Evolutionary conservation across 2,888 invertebrate genomes (phyloP).

Genomic region (Thecocarcelia acutangulata): DNA sequence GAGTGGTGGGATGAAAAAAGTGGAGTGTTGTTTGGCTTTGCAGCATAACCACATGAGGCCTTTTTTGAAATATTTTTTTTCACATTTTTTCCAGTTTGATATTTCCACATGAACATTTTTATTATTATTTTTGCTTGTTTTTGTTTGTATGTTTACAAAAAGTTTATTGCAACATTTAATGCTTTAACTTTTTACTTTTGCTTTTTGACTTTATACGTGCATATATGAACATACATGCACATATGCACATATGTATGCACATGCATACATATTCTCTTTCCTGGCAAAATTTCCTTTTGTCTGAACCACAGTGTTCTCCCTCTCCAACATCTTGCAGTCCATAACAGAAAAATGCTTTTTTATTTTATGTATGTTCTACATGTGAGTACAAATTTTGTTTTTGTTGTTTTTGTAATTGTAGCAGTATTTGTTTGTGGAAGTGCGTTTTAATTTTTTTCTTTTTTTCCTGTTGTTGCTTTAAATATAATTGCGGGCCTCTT

Average conservation of each 20-base stretch:
- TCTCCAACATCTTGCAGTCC: conserved; percentile 5
- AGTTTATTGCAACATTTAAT: conserved; percentile 64
- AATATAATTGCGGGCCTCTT: conserved; percentile 50
- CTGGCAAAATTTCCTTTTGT: not conserved
- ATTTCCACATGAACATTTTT: conserved; percentile 53
- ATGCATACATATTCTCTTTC: not conserved
- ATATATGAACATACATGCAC: too few relatives aligned
- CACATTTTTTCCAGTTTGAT: conserved; percentile 22
- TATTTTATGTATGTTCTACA: not conserved
- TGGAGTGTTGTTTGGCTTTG: conserved; percentile 18
- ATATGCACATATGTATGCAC: too few relatives aligned
- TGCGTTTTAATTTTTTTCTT: conserved; percentile 32
- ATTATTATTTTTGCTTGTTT: conserved; percentile 5
- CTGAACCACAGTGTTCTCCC: not conserved
- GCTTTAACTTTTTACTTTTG: conserved; percentile 50
- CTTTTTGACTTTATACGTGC: conserved; percentile 51
- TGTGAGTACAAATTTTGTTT: not conserved
- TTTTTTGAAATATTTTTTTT: conserved; percentile 21
- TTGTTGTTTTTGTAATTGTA: not conserved
- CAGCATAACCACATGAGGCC: conserved; percentile 57
- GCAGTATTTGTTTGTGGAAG: conserved; percentile 16
- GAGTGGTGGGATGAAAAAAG: not conserved
- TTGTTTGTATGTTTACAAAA: conserved; percentile 36
- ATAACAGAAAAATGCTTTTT: conserved; percentile 30
- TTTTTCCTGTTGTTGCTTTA: not conserved